Evolutionary conservation across 2,888 invertebrate species (phyloP).

Genomic region (Incurvaria masculella): DNA sequence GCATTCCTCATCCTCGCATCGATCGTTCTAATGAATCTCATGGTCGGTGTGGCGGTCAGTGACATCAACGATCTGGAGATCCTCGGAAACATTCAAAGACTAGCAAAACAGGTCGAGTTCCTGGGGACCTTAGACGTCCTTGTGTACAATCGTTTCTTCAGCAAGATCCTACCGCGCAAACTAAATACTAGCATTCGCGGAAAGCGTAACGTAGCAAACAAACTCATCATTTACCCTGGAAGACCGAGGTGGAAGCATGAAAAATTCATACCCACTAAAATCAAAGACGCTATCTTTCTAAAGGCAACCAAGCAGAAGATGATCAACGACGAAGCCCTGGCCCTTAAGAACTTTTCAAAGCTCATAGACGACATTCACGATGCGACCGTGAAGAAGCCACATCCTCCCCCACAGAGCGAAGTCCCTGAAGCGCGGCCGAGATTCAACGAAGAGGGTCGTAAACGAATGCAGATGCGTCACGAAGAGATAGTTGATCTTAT

Average conservation of each 20-base stretch:
- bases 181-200: constrained; percentile 32
- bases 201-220: constrained; percentile 32
- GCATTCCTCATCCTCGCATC: constrained; percentile 30
- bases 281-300: constrained; percentile 40
- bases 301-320: constrained; percentile 40
- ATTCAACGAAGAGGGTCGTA: constrained; percentile 12
- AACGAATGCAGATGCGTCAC: constrained; percentile 21
- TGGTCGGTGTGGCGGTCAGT: constrained; percentile 36
- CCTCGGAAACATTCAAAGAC: constrained; percentile 28
- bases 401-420: constrained; percentile 11
- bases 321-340: constrained; percentile 33
- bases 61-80: constrained; percentile 31
- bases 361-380: constrained; percentile 39
- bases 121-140: constrained; percentile 23
- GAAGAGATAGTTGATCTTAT: constrained; percentile 33
- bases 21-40: constrained; percentile 33
- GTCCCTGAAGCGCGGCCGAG: constrained; percentile 1
- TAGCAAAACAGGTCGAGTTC: constrained; percentile 31
- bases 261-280: constrained; percentile 31
- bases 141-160: constrained; percentile 41
- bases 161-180: constrained; percentile 31
- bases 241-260: constrained; percentile 33
- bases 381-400: constrained; percentile 25
- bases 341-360: constrained; percentile 28
- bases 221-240: constrained; percentile 37